A percentile compares a stretch with the other conserved stretches of the same genome.
Evolutionary conservation across 1,140 invertebrate species (phyloP).

Genomic region (Mylabris phalerata): DNA sequence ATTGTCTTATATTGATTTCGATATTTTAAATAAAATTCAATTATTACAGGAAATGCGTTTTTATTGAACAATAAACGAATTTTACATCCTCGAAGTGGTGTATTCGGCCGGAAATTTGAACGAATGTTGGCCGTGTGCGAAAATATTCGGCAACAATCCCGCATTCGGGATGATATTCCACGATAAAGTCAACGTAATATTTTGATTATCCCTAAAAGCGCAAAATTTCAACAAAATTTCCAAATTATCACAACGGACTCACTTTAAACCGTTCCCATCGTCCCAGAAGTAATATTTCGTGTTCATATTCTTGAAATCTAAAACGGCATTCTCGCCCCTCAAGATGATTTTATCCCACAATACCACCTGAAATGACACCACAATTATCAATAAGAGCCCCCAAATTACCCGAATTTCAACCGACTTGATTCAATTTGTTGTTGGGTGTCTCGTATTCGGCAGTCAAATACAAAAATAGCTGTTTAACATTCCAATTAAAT

Average conservation of each 20-base stretch:
- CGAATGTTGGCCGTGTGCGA: conserved; percentile 72
- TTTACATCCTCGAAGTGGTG: conserved; percentile 67
- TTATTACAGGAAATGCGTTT: not conserved
- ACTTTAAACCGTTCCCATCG: conserved; percentile 95
- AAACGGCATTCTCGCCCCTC: conserved; percentile 82
- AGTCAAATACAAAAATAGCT: conserved; percentile 93
- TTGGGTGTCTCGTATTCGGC: conserved; percentile 89
- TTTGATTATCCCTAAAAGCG: conserved; percentile 77
- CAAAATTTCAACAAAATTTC: conserved; percentile 7
- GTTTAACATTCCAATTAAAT: conserved; percentile 99
- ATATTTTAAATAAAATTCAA: not conserved
- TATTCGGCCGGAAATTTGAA: conserved; percentile 90
- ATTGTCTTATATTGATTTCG: not conserved
- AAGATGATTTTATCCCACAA: conserved; percentile 98
- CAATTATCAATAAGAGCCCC: not conserved
- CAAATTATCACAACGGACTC: conserved; percentile 39
- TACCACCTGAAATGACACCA: conserved; percentile 65
- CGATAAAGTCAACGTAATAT: conserved; percentile 86
- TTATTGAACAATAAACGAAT: not conserved
- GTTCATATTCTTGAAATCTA: conserved; percentile 91
- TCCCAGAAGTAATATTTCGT: conserved; percentile 99
- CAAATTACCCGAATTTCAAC: not conserved
- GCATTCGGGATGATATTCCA: conserved; percentile 99
- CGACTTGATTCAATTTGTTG: conserved; percentile 82
- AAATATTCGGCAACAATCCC: conserved; percentile 81